Percentiles rank a stretch among this genome's conserved stretches.
These are phyloP conservation scores for Gracilinanus agilis DNA, from an alignment of 2,113 vertebrate species.

Conservation along the genomic window DNA sequence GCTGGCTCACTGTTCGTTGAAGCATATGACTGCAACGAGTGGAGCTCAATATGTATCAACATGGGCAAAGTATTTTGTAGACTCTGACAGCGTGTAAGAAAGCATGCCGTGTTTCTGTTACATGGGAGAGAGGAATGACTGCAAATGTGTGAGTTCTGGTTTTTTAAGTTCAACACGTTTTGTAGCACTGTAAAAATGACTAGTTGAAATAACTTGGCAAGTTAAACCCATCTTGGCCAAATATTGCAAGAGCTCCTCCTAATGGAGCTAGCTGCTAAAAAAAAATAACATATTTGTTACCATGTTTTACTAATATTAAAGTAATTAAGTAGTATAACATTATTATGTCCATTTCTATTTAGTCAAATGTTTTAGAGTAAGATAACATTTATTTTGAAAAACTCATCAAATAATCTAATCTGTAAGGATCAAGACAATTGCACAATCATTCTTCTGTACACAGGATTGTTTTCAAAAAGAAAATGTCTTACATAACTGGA, in stretches of 20 bases:
- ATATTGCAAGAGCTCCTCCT: constrained; percentile 92
- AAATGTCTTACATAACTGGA: constrained; percentile 19
- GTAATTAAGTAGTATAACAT: neutral
- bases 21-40: constrained; percentile 3
- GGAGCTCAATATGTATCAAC: neutral
- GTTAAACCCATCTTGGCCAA: constrained; percentile 75
- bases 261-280: constrained; percentile 82
- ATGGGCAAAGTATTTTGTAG: constrained; percentile 1
- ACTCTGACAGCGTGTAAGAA: constrained; percentile 11
- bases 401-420: neutral
- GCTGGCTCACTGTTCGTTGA: neutral
- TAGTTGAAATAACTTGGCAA: constrained; percentile 34
- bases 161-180: constrained; percentile 41
- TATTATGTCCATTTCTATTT: neutral
- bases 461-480: constrained; percentile 9
- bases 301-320: neutral
- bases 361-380: constrained; percentile 1
- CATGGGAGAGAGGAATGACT: constrained; percentile 6
- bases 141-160: constrained; percentile 13
- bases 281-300: neutral
- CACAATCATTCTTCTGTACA: constrained; percentile 1
- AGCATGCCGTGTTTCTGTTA: neutral
- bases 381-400: neutral
- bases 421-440: neutral
- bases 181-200: constrained; percentile 47